Percentiles rank a stretch among this genome's conserved stretches.
phyloP scores from a whole-genome alignment of 2,797 vertebrate species.

The Monodelphis domestica region DNA sequence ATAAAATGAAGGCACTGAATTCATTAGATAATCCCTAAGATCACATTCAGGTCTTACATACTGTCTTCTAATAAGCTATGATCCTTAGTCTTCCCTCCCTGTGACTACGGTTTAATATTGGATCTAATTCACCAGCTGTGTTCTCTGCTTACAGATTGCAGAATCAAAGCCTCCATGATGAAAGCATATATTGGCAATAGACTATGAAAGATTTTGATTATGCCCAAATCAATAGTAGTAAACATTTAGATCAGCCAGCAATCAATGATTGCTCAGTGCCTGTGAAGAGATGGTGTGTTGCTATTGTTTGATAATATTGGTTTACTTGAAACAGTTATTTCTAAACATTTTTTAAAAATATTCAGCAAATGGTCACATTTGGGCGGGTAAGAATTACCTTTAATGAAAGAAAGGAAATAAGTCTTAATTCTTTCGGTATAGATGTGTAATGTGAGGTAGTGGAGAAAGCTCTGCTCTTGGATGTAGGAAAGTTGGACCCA shows the following conservation, averaged over 20 bases:
- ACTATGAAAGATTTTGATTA: neutral
- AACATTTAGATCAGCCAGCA: neutral
- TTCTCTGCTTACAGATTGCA: neutral
- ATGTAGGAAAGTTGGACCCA: too few species aligned
- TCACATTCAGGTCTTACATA: neutral
- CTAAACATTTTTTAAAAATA: neutral
- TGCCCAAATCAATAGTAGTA: neutral
- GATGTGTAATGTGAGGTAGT: neutral
- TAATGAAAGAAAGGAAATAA: neutral
- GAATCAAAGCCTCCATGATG: neutral
- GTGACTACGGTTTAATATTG: neutral
- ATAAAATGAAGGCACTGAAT: neutral
- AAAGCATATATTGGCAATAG: neutral
- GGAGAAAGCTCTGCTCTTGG: too few species aligned
- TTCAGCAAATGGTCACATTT: neutral
- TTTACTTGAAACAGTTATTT: neutral
- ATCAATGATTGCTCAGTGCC: neutral
- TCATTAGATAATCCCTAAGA: neutral
- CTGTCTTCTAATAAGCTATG: neutral
- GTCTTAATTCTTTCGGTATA: neutral
- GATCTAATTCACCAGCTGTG: neutral
- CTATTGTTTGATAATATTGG: neutral
- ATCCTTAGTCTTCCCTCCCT: neutral
- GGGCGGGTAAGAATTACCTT: neutral
- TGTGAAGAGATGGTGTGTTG: neutral